Conservation (phyloP, 2,113 vertebrate genomes). For the Anguilla rostrata region DNA sequence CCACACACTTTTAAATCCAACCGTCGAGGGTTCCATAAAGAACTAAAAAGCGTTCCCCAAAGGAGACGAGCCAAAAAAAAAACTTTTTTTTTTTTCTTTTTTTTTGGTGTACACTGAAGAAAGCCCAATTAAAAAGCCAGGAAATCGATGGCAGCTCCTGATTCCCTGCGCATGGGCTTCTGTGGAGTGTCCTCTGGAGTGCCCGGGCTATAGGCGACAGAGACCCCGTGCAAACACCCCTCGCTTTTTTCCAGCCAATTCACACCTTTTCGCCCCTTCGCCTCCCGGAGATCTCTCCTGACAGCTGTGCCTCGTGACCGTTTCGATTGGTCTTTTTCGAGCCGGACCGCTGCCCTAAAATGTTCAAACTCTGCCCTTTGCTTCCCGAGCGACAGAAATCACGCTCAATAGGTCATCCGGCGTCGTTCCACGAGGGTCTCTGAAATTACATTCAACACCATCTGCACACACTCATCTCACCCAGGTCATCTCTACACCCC, state of each 20-base stretch:
- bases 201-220: conserved; percentile 41
- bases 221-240: conserved; percentile 25
- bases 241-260: not conserved
- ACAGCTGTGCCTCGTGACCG: not conserved
- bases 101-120: conserved; percentile 26
- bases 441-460: no score
- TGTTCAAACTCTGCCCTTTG: not conserved
- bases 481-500: no score
- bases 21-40: no score
- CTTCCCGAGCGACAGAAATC: not conserved
- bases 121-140: conserved; percentile 41
- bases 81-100: no score
- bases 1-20: no score
- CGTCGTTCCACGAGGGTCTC: no score
- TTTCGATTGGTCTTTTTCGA: not conserved
- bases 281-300: not conserved
- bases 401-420: not conserved
- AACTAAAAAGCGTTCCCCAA: no score
- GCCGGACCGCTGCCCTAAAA: not conserved
- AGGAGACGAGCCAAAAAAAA: no score
- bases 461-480: no score
- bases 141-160: conserved; percentile 37
- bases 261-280: not conserved
- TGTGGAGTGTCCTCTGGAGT: not conserved
- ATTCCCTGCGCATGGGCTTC: conserved; percentile 48